Conservation (phyloP, 2,888 invertebrate species). For the Carpatolechia fugitivella region DNA sequence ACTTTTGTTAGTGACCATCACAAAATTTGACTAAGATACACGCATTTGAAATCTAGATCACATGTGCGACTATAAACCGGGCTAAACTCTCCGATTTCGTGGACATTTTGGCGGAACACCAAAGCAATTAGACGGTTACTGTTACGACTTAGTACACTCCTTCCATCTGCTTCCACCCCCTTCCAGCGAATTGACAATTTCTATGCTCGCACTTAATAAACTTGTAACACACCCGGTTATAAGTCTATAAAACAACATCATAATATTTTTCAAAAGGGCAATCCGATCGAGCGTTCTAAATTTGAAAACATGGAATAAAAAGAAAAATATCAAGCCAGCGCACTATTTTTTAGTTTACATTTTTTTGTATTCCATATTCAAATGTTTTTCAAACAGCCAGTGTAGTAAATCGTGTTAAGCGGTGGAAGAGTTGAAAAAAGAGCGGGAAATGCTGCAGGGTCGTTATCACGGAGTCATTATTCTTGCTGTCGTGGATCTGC, state of each 20-base stretch:
- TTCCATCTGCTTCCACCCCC: conserved; percentile 24
- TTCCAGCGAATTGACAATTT: conserved; percentile 12
- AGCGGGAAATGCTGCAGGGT: conserved; percentile 12
- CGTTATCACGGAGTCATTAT: conserved; percentile 19
- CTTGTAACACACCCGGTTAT: no score
- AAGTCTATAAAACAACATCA: no score
- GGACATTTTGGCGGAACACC: conserved; percentile 46
- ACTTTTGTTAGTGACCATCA: no score
- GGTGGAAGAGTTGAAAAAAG: conserved; percentile 11
- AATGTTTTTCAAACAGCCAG: conserved; percentile 14
- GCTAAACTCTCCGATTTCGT: conserved; percentile 4
- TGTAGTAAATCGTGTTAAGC: conserved; percentile 14
- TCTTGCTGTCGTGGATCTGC: conserved; percentile 15
- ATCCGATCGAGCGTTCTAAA: neutral
- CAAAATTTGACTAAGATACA: no score
- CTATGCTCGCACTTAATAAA: neutral
- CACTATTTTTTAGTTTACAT: conserved; percentile 2
- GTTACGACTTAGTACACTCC: conserved; percentile 29
- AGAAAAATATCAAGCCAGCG: neutral
- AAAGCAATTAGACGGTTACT: conserved; percentile 50
- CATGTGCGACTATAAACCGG: neutral
- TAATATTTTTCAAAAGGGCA: neutral
- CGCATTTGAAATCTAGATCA: no score
- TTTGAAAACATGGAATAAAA: conserved; percentile 3
- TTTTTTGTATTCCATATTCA: conserved; percentile 13